phyloP scores from a whole-genome alignment of 2,113 vertebrate genomes.

The Corythornis vintsioides region DNA sequence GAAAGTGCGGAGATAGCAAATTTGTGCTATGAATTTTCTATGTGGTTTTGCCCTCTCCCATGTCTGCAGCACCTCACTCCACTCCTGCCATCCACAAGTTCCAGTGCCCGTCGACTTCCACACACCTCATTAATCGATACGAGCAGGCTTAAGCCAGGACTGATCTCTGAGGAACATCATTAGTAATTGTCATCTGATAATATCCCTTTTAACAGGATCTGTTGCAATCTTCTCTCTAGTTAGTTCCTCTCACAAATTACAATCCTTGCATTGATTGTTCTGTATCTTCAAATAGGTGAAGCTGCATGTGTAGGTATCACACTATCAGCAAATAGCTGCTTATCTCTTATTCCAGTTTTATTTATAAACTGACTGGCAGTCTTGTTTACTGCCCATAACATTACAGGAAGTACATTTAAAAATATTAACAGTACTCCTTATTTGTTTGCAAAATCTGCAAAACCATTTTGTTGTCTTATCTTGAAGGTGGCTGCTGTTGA shows the following conservation, averaged over 20 bases:
- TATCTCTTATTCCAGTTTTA: not conserved
- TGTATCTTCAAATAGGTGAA: not conserved
- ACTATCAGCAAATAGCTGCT: not conserved
- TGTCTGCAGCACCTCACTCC: not conserved
- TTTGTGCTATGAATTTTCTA: accelerated
- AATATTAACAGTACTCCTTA: not conserved
- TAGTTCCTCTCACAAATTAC: not conserved
- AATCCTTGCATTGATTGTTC: not conserved
- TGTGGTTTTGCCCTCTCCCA: not conserved
- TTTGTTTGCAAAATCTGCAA: not conserved
- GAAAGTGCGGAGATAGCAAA: not conserved
- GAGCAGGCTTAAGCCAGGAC: not conserved
- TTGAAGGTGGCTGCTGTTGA: not conserved
- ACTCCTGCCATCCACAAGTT: not conserved
- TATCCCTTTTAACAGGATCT: not conserved
- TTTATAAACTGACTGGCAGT: not conserved
- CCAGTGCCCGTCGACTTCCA: accelerated
- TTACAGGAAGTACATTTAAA: not conserved
- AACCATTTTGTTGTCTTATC: not conserved
- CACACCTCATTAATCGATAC: not conserved
- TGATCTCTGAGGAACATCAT: not conserved
- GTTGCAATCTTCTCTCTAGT: not conserved
- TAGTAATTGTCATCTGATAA: not conserved
- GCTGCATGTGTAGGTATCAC: not conserved
- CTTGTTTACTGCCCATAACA: not conserved